Evolutionary conservation across 1,140 invertebrate species (phyloP), one percentile per base, ranked within the genome.

Genomic region (Leptopilina clavipes): DNA sequence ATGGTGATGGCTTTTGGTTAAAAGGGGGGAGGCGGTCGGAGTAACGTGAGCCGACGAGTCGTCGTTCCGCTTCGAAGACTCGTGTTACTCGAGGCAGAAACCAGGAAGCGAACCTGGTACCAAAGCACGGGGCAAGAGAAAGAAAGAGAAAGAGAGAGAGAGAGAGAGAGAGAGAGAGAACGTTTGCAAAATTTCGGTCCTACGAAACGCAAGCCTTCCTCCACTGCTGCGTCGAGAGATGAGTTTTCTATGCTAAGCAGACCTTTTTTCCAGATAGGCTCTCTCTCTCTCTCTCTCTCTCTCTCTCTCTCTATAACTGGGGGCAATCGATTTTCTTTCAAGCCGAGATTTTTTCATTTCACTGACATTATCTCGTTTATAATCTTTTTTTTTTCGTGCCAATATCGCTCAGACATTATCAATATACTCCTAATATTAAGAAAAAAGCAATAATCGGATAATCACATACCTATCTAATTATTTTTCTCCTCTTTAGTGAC

Each of bases 201-300:
- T 65, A 37, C 73, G 80, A 40, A 79, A 81, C 74, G 76, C 76
- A 71, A 70, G 65, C 80, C 76, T 79, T 77, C 76, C 72, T 19
- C 56, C 25, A 31, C 25, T 31, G 25, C 9, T 40, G 37, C 37
- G 37, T 40, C 37, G 37, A 40, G 78, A 79, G 78, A 81, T 77
- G 82, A 83, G 71, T 76, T 83, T 81, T 74, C 80, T 83, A 83
- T 83, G 82, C 80, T 83, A 83, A 83, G 79, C 76, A 76, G 78
- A 77, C 72, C 82, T 83, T 81, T 83, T 76, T 83, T 78, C 71
- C 73, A 72, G 12, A 71, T 31, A 65, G 56, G 73, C 74, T 65
- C 76, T 75, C 77, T 78, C 78, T 5, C 74, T 65, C 76, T 75
- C 77, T 78, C 78, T 5, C n/a, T 52, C 48, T 52, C 48, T 52